phyloP scores from a whole-genome alignment of 2,888 invertebrate genomes.

The Aleiodes leptofemur region DNA sequence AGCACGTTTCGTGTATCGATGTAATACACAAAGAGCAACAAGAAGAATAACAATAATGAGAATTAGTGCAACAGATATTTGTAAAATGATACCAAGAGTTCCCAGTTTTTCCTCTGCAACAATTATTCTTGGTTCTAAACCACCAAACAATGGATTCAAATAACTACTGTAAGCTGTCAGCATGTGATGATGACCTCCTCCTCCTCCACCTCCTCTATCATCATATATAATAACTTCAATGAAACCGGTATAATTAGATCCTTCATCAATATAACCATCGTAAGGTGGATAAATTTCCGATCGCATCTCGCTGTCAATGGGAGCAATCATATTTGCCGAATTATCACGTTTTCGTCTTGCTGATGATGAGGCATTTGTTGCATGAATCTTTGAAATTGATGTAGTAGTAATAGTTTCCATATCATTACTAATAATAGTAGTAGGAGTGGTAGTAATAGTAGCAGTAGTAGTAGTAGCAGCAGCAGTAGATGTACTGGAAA shows the following conservation, averaged over 20 bases:
- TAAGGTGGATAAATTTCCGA: slow-evolving; percentile 75
- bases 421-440: slow-evolving; percentile 32
- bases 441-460: slow-evolving; percentile 42
- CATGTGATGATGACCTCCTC: slow-evolving; percentile 71
- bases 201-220: slow-evolving; percentile 30
- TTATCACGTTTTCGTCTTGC: slow-evolving; percentile 61
- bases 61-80: slow-evolving; percentile 82
- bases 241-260: slow-evolving; percentile 90
- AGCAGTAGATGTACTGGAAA: slow-evolving; percentile 54
- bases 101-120: slow-evolving; percentile 73
- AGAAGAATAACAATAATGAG: slow-evolving; percentile 80
- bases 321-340: slow-evolving; percentile 63
- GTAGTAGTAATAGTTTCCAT: slow-evolving; percentile 50
- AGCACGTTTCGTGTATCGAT: slow-evolving; percentile 81
- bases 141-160: slow-evolving; percentile 84
- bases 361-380: slow-evolving; percentile 39
- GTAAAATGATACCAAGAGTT: slow-evolving; percentile 80
- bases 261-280: slow-evolving; percentile 86
- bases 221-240: slow-evolving; percentile 85
- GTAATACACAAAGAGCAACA: slow-evolving; percentile 81
- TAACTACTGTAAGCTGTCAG: slow-evolving; percentile 86
- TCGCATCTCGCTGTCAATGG: slow-evolving; percentile 54
- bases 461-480: slow-evolving; percentile 52
- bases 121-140: slow-evolving; percentile 76
- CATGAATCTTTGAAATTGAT: slow-evolving; percentile 44